Conservation (phyloP, 2,797 vertebrate genomes). For the Anabacerthia variegaticeps region DNA sequence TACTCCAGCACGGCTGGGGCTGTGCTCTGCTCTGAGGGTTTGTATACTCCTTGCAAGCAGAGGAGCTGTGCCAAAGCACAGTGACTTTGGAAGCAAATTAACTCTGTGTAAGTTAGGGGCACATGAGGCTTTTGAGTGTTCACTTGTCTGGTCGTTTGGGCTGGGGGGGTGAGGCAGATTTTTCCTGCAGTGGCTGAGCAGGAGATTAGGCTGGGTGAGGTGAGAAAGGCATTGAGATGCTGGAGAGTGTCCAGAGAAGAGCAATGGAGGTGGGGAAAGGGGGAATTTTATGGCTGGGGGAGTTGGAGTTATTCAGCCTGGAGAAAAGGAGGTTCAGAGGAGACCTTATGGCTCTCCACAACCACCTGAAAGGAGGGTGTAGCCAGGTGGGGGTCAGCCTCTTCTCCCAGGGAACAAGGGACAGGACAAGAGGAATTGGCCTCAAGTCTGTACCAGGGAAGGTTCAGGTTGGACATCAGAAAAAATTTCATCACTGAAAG, state of each 20-base stretch:
- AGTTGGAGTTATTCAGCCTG: background rate
- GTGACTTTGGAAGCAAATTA: background rate
- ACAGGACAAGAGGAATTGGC: background rate
- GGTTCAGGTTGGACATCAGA: background rate
- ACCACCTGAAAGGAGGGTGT: background rate
- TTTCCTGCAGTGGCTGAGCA: background rate
- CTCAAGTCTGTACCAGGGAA: background rate
- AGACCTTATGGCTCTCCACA: background rate
- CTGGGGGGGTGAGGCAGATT: background rate
- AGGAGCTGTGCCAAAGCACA: background rate
- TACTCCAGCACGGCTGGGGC: background rate
- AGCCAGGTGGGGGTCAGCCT: background rate
- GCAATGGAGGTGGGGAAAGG: accelerated
- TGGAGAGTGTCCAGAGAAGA: background rate
- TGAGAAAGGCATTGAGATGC: background rate
- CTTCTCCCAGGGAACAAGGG: background rate
- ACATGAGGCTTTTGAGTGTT: background rate
- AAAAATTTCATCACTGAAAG: background rate
- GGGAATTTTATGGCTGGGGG: background rate
- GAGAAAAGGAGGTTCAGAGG: background rate
- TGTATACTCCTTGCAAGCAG: background rate
- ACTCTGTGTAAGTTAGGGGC: background rate
- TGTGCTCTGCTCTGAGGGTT: background rate
- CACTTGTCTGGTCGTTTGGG: background rate
- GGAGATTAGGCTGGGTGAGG: background rate